Evolutionary conservation across 92 coral and sea anemone species (phyloP).

Genomic region (Galaxea fascicularis): DNA sequence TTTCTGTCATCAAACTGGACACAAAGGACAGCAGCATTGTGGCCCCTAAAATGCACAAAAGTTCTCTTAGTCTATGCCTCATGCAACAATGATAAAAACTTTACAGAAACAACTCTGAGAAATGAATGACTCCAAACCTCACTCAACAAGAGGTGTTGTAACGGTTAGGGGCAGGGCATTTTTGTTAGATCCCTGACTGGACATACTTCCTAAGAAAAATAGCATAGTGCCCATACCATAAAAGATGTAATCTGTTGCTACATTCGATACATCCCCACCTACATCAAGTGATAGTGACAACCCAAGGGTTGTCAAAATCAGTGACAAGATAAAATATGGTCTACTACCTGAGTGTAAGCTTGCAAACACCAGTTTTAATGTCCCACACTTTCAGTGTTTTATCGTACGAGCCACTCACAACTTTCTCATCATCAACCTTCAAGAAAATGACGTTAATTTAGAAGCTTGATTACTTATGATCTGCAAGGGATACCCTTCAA

Average conservation of each 20-base stretch:
- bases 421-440: slow-evolving; percentile 91
- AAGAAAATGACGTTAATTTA: not conserved
- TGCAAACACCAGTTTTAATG: slow-evolving; percentile 92
- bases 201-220: too few species aligned
- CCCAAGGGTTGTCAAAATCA: too few species aligned
- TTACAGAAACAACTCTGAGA: not conserved
- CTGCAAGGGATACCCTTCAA: too few species aligned
- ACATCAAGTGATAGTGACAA: too few species aligned
- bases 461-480: not conserved
- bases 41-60: slow-evolving; percentile 74
- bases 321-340: too few species aligned
- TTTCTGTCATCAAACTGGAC: slow-evolving; percentile 98
- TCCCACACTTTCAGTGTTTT: slow-evolving; percentile 99
- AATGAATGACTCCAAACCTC: not conserved
- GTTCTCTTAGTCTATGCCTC: not conserved
- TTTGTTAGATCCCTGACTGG: too few species aligned
- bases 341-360: slow-evolving; percentile 89
- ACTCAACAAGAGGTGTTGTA: too few species aligned
- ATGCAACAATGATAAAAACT: too few species aligned
- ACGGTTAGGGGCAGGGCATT: too few species aligned
- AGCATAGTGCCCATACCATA: too few species aligned
- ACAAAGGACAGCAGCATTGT: slow-evolving; percentile 98
- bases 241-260: too few species aligned
- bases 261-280: too few species aligned
- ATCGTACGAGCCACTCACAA: slow-evolving; percentile 98